Evolutionary conservation across 2,113 vertebrate species (phyloP), one percentile per base, ranked within the genome.

Genomic region (Spermophilus dauricus): DNA sequence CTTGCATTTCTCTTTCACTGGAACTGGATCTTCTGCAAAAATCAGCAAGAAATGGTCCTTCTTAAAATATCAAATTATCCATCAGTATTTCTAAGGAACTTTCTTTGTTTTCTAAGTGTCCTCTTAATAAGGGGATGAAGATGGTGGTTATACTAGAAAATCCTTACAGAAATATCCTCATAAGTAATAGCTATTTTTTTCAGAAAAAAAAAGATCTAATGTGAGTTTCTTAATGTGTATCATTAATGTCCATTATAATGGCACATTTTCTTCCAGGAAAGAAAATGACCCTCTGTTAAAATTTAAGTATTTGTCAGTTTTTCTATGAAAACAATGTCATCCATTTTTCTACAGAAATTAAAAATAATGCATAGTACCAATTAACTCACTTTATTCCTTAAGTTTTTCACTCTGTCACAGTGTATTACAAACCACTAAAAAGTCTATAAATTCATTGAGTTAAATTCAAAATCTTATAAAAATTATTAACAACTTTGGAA

Each of bases 1-100:
- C 51, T 86, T 75, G 78, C 96, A 98, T 94, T 96, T 97, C 75
- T 95, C 18, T 45, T 90, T 92, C 42, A 22, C 0, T n/a, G 37
- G 28, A 42, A n/a, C 81, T 13, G 18, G 84, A 67, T 85, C 77
- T 39, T 86, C 86, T 97, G 94, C 63, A 97, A 95, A 69, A 39
- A 95, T 48, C 69, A 86, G 32, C 26, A 95, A 58, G 26, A 94
- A 6, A 51, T 11, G 12, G 9, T 56, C 73, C 56, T 83, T 90
- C 26, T 45, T 51, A 89, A 89, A 69, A 72, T n/a, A 94, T 70
- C 63, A 53, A 12, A 28, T 88, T 75, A 76, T 11, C 34, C 45
- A 51, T 53, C 13, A 20, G 0, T 67, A 61, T 78, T 80, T 91
- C 70, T 37, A 42, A 84, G 87, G 34, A 87, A 39, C 51, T 45